Conservation (phyloP, 1,140 invertebrate genomes). For the Cotesia chilonis region DNA sequence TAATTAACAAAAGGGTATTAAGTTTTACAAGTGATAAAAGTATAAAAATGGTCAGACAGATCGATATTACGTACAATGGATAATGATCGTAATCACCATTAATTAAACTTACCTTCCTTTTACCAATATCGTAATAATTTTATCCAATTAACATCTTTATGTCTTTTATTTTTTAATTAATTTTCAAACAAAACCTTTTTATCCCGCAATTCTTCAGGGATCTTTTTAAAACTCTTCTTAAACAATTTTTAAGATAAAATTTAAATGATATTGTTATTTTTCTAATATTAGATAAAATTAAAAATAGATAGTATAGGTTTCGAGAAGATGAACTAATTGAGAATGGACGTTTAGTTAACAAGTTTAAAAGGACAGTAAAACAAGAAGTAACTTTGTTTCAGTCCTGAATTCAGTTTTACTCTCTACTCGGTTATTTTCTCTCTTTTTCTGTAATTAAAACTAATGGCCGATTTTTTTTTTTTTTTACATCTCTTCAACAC, state of each 20-base stretch:
- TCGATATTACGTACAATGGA: neutral
- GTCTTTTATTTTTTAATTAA: too few species aligned
- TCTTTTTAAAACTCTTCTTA: too few species aligned
- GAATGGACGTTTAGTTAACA: neutral
- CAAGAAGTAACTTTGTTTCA: slow-evolving; percentile 5
- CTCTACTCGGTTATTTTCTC: neutral
- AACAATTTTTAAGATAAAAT: too few species aligned
- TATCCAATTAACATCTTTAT: neutral
- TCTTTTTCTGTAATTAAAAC: neutral
- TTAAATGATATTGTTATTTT: neutral
- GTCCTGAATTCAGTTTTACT: neutral
- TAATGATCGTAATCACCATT: slow-evolving; percentile 7
- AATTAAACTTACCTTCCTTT: neutral
- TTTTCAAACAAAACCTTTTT: too few species aligned
- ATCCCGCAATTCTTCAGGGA: too few species aligned
- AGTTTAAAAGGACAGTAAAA: slow-evolving; percentile 10
- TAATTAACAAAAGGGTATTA: too few species aligned
- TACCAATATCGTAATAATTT: neutral
- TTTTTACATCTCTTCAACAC: neutral
- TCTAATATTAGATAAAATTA: neutral
- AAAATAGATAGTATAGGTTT: neutral
- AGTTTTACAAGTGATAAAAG: neutral
- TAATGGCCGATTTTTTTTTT: slow-evolving; percentile 7
- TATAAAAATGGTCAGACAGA: neutral
- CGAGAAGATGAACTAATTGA: neutral